Evolutionary conservation across 2,888 invertebrate genomes (phyloP), one percentile per base, ranked within the genome.

Genomic region (Patella caerulea): DNA sequence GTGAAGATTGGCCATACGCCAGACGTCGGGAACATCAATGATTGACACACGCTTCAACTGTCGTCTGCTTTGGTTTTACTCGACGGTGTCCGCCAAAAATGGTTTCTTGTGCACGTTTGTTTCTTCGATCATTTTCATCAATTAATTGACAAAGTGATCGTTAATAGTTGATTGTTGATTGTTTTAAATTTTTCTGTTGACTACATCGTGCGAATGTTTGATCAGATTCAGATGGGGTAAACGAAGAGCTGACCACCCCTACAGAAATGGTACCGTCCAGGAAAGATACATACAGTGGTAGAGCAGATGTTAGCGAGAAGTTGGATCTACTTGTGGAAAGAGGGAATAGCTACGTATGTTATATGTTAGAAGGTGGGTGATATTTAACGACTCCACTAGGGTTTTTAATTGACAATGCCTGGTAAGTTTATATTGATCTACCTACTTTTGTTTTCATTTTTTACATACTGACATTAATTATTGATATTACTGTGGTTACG

Each of bases 281-380:
- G 19, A 65, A 65, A 65, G 65, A 65, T 65, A 65, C 65, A 24
- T 65, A 24, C 65, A 65, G 65, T 24, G 24, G 24, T 65, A 65
- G 65, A 12, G 65, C 12, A 65, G 65, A 65, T 24, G 24, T 65
- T 14, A 65, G 65, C 65, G 65, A 65, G 65, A 65, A 65, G 65
- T 65, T 65, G 65, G 65, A 65, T 65, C 65, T 65, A 65, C 24
- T 65, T 24, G 65, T 65, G 9, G 65, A 65, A 65, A 65, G 65
- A 65, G 65, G 65, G 65, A 65, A 24, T 65, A 65, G 65, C 24
- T 65, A 15, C 65, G 65, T 24, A 19, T 65, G 65, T 24, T 65
- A 65, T 65, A 65, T 65, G 65, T 65, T 65, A 24, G 65, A 65
- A 65, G 65, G 65, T 65, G 65, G 65, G 65, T 65, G 45, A 45